Conservation (phyloP, 2,113 vertebrate species). For the Burhinus oedicnemus region DNA sequence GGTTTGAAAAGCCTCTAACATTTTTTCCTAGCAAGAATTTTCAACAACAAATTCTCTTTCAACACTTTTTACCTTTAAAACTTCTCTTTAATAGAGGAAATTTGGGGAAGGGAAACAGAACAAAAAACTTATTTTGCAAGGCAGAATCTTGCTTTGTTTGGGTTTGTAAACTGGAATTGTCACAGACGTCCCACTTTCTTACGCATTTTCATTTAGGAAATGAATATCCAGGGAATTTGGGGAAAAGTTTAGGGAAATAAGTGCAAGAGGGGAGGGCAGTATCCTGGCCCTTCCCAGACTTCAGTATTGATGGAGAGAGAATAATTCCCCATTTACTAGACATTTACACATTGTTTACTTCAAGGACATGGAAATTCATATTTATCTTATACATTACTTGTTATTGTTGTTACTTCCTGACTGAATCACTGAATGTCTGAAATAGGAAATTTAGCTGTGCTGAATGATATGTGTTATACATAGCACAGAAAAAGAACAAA, state of each 20-base stretch:
- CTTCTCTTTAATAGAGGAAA: not conserved
- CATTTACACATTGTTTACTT: not conserved
- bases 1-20: not conserved
- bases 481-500: not conserved
- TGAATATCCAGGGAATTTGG: not conserved
- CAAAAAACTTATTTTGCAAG: rapidly evolving
- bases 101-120: not conserved
- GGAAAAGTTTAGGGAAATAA: not conserved
- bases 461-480: not conserved
- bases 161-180: not conserved
- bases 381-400: not conserved
- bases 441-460: not conserved
- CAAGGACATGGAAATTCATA: not conserved
- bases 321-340: not conserved
- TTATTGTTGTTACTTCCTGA: not conserved
- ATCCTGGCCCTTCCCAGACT: not conserved
- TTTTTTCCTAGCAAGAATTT: not conserved
- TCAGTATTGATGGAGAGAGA: not conserved
- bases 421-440: not conserved
- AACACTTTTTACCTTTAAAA: not conserved
- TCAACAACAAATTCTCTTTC: not conserved
- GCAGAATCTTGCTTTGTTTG: not conserved
- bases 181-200: not conserved
- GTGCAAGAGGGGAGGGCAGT: not conserved
- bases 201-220: not conserved